Percentiles rank a stretch among this genome's conserved stretches.
These are phyloP conservation scores for Magallana gigas DNA, from an alignment of 1,140 invertebrate genomes.

Conservation along the genomic window DNA sequence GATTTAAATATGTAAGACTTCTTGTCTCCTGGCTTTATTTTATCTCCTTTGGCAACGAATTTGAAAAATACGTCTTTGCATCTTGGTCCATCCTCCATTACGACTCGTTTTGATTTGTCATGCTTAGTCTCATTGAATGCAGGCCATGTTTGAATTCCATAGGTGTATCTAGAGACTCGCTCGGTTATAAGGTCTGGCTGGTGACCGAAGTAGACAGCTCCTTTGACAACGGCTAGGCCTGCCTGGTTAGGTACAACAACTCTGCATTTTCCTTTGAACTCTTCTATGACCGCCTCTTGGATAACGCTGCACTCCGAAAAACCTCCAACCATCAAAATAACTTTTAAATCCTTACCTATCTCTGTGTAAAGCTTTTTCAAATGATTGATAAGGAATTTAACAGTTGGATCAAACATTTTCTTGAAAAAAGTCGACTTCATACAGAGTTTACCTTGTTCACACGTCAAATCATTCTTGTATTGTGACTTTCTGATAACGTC, in stretches of 20 bases:
- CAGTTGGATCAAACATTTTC: conserved; percentile 40
- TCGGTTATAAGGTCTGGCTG: neutral
- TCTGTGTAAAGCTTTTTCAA: conserved; percentile 2
- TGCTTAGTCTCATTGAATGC: neutral
- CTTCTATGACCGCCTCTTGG: conserved; percentile 14
- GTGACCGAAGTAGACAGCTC: conserved; percentile 46
- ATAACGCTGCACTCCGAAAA: neutral
- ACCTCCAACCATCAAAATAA: no score
- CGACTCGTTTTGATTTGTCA: neutral
- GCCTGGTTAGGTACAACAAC: conserved; percentile 45
- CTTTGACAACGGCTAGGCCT: conserved; percentile 43
- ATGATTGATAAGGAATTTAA: conserved; percentile 7
- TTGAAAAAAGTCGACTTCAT: conserved; percentile 33
- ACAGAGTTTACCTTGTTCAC: conserved; percentile 39
- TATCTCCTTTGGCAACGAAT: conserved; percentile 14
- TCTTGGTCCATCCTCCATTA: neutral
- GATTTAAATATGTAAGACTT: neutral
- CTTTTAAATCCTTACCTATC: neutral
- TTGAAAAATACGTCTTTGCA: conserved; percentile 34
- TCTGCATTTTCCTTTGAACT: conserved; percentile 36
- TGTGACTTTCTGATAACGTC: neutral
- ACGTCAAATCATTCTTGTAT: conserved; percentile 23
- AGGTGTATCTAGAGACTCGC: conserved; percentile 1
- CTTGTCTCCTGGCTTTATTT: neutral
- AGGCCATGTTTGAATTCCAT: conserved; percentile 18